These are phyloP conservation scores for Cassiopea andromeda DNA, from an alignment of 30 jellyfish, hydroid and myxozoan genomes.

Conservation along the genomic window DNA sequence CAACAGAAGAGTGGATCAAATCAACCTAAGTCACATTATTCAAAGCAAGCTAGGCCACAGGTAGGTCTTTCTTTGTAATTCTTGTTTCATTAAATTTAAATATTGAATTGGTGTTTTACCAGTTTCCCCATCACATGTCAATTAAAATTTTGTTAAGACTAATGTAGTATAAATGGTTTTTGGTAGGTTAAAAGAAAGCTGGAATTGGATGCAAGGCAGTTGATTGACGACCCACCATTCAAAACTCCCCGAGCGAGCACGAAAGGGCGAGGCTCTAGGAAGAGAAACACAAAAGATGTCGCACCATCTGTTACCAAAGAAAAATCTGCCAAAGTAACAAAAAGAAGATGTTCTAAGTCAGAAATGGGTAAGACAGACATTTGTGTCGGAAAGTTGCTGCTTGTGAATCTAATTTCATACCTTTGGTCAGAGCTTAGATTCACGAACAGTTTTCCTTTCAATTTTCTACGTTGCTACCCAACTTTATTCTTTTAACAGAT, in stretches of 20 bases:
- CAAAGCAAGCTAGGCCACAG: slow-evolving; percentile 58
- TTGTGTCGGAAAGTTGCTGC: neutral
- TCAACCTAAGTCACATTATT: slow-evolving; percentile 17
- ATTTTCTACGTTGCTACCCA: too few relatives aligned
- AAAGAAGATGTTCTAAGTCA: slow-evolving; percentile 44
- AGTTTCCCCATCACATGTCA: too few relatives aligned
- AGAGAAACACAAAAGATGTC: slow-evolving; percentile 31
- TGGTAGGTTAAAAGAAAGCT: slow-evolving; percentile 88
- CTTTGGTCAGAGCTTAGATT: too few relatives aligned
- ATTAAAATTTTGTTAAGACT: too few relatives aligned
- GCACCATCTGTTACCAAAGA: slow-evolving; percentile 36
- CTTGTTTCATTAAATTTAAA: too few relatives aligned
- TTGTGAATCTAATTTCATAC: too few relatives aligned
- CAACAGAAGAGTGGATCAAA: slow-evolving; percentile 16
- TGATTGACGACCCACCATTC: slow-evolving; percentile 76
- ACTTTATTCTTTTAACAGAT: too few relatives aligned
- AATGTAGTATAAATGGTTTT: neutral
- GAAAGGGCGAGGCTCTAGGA: slow-evolving; percentile 54
- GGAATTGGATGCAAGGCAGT: slow-evolving; percentile 77
- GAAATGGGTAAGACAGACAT: slow-evolving; percentile 25
- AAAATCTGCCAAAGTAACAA: slow-evolving; percentile 52
- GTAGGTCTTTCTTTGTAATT: slow-evolving; percentile 3
- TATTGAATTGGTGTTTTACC: too few relatives aligned
- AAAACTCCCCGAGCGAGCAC: slow-evolving; percentile 81
- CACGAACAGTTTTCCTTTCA: too few relatives aligned